Evolutionary conservation across 2,113 vertebrate genomes (phyloP).

Genomic region (Sula dactylatra): DNA sequence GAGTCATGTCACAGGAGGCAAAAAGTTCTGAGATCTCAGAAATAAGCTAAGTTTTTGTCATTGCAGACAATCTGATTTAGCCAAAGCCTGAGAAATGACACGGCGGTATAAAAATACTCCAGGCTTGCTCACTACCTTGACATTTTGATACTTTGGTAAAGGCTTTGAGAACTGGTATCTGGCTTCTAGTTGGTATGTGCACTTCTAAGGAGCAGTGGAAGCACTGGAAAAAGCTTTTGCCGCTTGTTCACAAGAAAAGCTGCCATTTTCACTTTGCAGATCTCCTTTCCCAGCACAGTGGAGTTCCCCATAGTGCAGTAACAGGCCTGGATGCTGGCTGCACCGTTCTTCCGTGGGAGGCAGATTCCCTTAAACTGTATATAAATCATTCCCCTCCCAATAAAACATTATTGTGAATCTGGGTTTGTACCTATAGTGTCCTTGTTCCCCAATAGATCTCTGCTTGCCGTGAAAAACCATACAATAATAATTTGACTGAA

Average conservation of each 20-base stretch:
- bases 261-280: neutral
- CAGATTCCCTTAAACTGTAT: neutral
- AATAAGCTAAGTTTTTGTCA: neutral
- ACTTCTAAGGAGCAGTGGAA: neutral
- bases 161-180: neutral
- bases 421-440: neutral
- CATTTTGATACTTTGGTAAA: neutral
- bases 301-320: accelerated
- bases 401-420: neutral
- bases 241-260: neutral
- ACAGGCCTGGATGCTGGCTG: neutral
- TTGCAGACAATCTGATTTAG: neutral
- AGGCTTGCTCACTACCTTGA: neutral
- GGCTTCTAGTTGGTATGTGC: too few relatives aligned
- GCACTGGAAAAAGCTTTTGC: neutral
- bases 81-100: neutral
- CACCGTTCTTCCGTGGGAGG: neutral
- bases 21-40: neutral
- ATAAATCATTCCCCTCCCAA: neutral
- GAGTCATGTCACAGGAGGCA: neutral
- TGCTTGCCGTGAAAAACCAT: neutral
- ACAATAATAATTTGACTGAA: neutral
- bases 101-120: neutral
- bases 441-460: neutral
- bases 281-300: neutral